Evolutionary conservation across 2,888 invertebrate genomes (phyloP).

Genomic region (Cataglyphis cursor): DNA sequence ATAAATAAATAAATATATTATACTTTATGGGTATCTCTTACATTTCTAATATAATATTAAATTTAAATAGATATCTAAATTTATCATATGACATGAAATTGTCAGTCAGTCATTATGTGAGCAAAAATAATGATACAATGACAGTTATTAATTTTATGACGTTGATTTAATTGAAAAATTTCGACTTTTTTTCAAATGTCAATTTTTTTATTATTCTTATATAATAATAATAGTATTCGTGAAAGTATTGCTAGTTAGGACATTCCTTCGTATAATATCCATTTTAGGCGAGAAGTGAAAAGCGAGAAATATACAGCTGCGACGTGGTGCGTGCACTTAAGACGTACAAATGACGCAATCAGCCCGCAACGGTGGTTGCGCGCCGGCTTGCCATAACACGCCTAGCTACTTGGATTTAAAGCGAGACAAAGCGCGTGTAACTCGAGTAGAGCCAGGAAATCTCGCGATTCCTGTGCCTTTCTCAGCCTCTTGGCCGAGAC

Average conservation of each 20-base stretch:
- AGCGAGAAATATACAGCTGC: slow-evolving; percentile 73
- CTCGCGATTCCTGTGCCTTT: slow-evolving; percentile 69
- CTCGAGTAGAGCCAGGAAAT: slow-evolving; percentile 80
- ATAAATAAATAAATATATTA: neutral
- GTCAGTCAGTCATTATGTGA: neutral
- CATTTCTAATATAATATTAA: neutral
- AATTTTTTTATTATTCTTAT: neutral
- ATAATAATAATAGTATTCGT: neutral
- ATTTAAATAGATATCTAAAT: neutral
- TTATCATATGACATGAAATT: neutral
- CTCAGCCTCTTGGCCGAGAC: slow-evolving; percentile 39
- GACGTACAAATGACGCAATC: slow-evolving; percentile 68
- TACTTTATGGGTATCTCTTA: neutral
- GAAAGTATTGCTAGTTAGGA: neutral
- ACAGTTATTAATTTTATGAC: neutral
- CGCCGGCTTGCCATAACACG: slow-evolving; percentile 75
- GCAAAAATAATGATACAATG: neutral
- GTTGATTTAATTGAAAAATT: neutral
- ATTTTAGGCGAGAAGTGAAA: slow-evolving; percentile 64
- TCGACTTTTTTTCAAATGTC: neutral
- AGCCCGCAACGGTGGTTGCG: slow-evolving; percentile 44
- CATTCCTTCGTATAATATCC: neutral
- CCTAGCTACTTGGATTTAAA: slow-evolving; percentile 81
- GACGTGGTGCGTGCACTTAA: slow-evolving; percentile 35
- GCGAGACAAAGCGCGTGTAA: slow-evolving; percentile 81